Conservation (phyloP, 2,113 vertebrate species). For the Euleptes europaea region DNA sequence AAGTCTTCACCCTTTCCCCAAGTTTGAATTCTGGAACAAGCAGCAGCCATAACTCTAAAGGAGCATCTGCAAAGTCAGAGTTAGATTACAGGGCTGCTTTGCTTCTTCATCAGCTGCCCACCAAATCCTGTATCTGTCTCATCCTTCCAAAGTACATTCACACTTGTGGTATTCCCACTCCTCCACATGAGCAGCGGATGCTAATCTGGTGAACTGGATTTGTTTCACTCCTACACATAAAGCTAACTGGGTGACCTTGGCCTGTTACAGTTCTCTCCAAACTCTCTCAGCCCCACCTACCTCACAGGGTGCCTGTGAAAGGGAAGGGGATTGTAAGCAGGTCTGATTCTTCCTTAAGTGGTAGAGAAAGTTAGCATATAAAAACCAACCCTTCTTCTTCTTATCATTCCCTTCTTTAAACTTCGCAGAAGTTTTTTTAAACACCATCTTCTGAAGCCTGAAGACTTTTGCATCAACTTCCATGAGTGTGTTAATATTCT, state of each 20-base stretch:
- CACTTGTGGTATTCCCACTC: too few species aligned
- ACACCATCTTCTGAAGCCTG: not conserved
- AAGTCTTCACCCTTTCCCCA: not conserved
- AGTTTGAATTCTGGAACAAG: not conserved
- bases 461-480: not conserved
- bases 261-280: too few species aligned
- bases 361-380: too few species aligned
- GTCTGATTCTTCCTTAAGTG: too few species aligned
- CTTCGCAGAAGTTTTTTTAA: not conserved
- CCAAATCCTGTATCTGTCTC: not conserved
- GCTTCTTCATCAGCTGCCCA: not conserved
- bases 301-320: too few species aligned
- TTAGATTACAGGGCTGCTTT: not conserved
- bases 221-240: too few species aligned
- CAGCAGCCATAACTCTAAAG: not conserved
- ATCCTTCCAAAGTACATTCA: not conserved
- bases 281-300: too few species aligned
- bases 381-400: too few species aligned
- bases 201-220: too few species aligned
- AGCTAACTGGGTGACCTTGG: too few species aligned
- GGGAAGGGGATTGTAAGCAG: too few species aligned
- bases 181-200: too few species aligned
- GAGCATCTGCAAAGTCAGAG: not conserved
- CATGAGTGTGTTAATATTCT: not conserved
- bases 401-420: not conserved